Evolutionary conservation across 2,797 vertebrate species (phyloP), one percentile per base, ranked within the genome.

Genomic region (Chelon auratus): DNA sequence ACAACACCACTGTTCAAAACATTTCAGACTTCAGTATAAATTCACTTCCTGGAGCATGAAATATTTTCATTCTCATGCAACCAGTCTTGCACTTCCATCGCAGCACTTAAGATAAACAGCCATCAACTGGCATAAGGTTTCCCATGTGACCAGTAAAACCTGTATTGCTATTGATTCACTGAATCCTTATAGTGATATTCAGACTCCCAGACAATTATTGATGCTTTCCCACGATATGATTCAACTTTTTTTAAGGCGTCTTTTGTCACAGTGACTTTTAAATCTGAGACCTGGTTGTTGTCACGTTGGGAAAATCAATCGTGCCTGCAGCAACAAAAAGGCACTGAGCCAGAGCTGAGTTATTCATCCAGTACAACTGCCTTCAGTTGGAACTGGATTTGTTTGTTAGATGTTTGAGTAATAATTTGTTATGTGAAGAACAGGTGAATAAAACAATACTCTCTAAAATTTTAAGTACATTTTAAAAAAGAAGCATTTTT

Each of bases 141-240:
- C 30, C 40, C 61, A 59, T 65, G 71, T 54, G 70, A 92, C 89
- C 78, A 61, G 88, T 55, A 61, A 18, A 82, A 91, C 91, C 86
- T 60, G 92, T 87, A 68, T 84, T 68, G 86, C 78, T 42, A 11
- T 68, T 62, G 40, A 59, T 69, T 42, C 56, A 51, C 66, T 75
- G 57, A 81, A n/a, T 84, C 76, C 84, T 86, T 63, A 80, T 68
- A 3, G 59, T 77, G 85, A 89, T 81, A 86, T 83, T 68, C 62
- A 77, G 73, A 57, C 78, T 87, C 88, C 82, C 75, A 92, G 86
- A 88, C 89, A 91, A 92, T 91, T 87, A 90, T 17, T 67, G 64
- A 82, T 78, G 55, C 63, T 78, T 94, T 94, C 93, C 92, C 94
- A 95, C 89, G 89, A 75, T 88, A 59, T 81, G 88, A 91, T 83